Evolutionary conservation across 2,888 invertebrate species (phyloP).

Genomic region (Rhagium mordax): DNA sequence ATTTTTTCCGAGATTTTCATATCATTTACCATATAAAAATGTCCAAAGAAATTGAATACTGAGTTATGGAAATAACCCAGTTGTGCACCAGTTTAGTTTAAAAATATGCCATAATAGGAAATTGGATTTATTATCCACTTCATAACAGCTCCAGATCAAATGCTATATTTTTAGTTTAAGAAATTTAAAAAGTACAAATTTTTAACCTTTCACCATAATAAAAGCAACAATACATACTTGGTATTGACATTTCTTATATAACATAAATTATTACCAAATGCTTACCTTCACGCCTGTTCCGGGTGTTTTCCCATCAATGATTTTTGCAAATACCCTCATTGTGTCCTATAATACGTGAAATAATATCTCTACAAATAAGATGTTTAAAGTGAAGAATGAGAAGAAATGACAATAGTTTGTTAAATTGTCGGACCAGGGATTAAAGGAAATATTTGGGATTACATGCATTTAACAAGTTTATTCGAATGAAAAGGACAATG

Average conservation of each 20-base stretch:
- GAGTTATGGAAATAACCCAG: too few species aligned
- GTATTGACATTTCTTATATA: conserved; percentile 6
- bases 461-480: conserved; percentile 13
- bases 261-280: conserved; percentile 5
- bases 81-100: too few species aligned
- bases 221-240: not conserved
- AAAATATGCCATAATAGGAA: too few species aligned
- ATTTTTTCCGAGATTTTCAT: too few species aligned
- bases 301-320: conserved; percentile 7
- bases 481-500: conserved; percentile 6
- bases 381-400: conserved; percentile 25
- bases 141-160: too few species aligned
- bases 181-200: too few species aligned
- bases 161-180: too few species aligned
- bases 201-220: too few species aligned
- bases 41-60: too few species aligned
- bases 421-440: conserved; percentile 14
- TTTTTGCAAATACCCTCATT: conserved; percentile 13
- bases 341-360: conserved; percentile 5
- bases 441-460: conserved; percentile 29
- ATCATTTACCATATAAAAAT: too few species aligned
- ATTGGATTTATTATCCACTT: too few species aligned
- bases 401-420: conserved; percentile 26
- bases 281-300: conserved; percentile 18
- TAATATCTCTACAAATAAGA: conserved; percentile 14